Conservation (phyloP, 2,797 vertebrate species). For the Telmatherina bonti region DNA sequence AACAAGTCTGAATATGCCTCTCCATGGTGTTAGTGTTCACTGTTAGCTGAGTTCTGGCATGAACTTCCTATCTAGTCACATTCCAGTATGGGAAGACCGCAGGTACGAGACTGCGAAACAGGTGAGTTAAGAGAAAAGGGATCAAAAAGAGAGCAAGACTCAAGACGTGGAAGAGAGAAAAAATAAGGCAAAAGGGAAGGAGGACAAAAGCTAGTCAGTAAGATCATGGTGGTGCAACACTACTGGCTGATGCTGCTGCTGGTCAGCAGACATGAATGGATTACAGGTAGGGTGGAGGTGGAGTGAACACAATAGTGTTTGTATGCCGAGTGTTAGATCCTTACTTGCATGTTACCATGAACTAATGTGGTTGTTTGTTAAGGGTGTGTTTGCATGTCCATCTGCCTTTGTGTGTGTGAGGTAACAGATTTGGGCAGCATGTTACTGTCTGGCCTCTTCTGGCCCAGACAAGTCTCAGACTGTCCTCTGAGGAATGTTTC, state of each 20-base stretch:
- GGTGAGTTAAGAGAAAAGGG: slow-evolving; percentile 16
- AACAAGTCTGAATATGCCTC: slow-evolving; percentile 81
- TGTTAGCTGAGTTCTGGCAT: slow-evolving; percentile 45
- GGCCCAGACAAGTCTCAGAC: slow-evolving; percentile 39
- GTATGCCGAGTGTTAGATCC: background rate
- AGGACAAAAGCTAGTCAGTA: slow-evolving; percentile 25
- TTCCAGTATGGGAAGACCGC: slow-evolving; percentile 58
- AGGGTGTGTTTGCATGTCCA: background rate
- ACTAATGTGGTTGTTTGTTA: background rate
- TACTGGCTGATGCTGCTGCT: slow-evolving; percentile 71
- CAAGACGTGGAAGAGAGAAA: slow-evolving; percentile 6
- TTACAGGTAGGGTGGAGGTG: slow-evolving; percentile 68
- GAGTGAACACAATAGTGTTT: slow-evolving; percentile 22
- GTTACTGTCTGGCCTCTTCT: slow-evolving; percentile 20
- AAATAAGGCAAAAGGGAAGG: background rate
- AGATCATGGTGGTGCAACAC: slow-evolving; percentile 56
- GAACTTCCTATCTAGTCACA: slow-evolving; percentile 53
- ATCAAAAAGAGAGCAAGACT: slow-evolving; percentile 34
- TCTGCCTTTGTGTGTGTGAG: background rate
- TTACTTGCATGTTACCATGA: background rate
- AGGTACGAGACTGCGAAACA: slow-evolving; percentile 32
- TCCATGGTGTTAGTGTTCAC: slow-evolving; percentile 11
- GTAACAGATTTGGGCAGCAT: background rate
- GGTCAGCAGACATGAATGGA: slow-evolving; percentile 41
- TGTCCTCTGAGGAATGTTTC: slow-evolving; percentile 54